Base-by-base conservation (phyloP, 2,888 invertebrate genomes). In the Geotrupes spiniger region DNA sequence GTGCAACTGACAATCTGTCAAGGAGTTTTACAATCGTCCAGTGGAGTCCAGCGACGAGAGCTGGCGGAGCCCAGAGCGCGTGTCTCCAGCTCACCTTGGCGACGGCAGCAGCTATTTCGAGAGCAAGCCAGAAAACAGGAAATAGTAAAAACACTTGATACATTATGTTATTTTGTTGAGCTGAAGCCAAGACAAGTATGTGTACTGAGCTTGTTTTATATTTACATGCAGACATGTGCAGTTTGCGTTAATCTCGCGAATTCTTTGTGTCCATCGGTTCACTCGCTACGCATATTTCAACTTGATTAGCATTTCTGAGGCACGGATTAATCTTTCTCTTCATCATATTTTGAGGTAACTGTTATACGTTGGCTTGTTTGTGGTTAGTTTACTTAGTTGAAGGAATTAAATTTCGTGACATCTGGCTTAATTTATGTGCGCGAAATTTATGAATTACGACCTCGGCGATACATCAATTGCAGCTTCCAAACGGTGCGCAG, bases 101-200 rank as follows among this genome's bases (percentile, higher is more conserved):
- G 33, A n/a, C 33, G 12, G 29, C 11, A 33, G 33, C n/a, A 54
- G 53, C 54, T 59, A 59, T 59, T 59, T 59, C 54, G 56, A 59
- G 59, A 57, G 53, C 45, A 51, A 55, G 54, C 45, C 51, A 55
- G 54, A 57, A 55, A 59, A 59, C 59, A 56, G 59, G 57, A 59
- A 59, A 59, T 57, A 52, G 56, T 57, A 52, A 52, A 53, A 52
- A 57, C 52, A 53, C 49, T 52, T 53, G 53, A 54, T 57, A 55
- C 53, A 54, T 54, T 57, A 54, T 53, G 54, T 56, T 59, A 59
- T 56, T 59, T 54, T 56, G 53, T 58, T 56, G 57, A 56, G 54
- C 46, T 53, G 56, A 54, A 53, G 56, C 59, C 57, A 57, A 57
- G 52, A 53, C 51, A 53, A 41, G 54, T 55, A 52, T 52, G 48